Evolutionary conservation across 2,113 vertebrate genomes (phyloP), one percentile per base, ranked within the genome.

Genomic region (Bos indicus): DNA sequence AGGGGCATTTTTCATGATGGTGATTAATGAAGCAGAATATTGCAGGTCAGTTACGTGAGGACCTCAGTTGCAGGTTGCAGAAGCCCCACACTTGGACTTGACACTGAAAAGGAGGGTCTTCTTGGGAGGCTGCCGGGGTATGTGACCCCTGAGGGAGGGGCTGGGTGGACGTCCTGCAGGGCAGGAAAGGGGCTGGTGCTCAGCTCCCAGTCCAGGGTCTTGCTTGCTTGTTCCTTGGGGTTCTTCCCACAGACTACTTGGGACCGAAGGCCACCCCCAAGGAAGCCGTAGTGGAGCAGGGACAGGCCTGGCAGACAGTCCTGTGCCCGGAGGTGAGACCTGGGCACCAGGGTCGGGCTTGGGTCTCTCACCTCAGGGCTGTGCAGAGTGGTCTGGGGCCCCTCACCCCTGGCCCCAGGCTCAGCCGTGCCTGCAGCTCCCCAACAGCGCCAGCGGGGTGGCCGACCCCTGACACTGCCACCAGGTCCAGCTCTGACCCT

Each of bases 181-280:
- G 67, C 67, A 36, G 19, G 57, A 43, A 33, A 25, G 11, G 19
- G 56, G 62, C 9, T 23, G 30, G 17, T 0, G 5, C 17, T 52
- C 46, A 2, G 25, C 30, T 52, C 88, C 48, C 59, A 46, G 10
- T 25, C 21, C 7, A 15, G 11, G 1, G 0, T 3, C 57, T 83
- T 36, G 2, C n/a, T 60, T 11, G 0, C 11, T 48, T 12, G 0
- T 8, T 43, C 71, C 40, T 56, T 33, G 43, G 54, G 12, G 46
- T 30, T n/a, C 64, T 52, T 54, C 62, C 26, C 5, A 23, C 48
- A 33, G n/a, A 90, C 9, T 36, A 0, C 5, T 7, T 7, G 23
- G 16, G 71, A 92, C 78, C 1, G 2, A 59, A 9, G 13, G n/a
- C 10, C 11, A 59, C 36, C 8, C 43, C 36, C 0, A 2, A 0